Conservation (phyloP, 2,113 vertebrate species). For the rabbit (Oryctolagus cuniculus) region DNA sequence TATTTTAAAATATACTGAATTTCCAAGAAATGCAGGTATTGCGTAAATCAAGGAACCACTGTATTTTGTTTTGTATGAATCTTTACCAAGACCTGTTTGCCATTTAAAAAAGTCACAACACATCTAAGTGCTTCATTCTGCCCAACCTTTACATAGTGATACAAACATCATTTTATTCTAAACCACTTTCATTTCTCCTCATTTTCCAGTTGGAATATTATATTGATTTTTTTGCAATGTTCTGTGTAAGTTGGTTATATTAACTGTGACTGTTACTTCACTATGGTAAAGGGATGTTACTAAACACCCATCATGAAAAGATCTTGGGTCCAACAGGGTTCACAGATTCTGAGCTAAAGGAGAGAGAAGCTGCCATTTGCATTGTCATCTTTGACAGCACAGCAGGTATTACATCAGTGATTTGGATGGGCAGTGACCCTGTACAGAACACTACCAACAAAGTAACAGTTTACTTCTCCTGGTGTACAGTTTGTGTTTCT, state of each 20-base stretch:
- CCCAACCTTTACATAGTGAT: not conserved
- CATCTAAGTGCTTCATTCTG: constrained; percentile 25
- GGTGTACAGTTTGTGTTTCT: no score
- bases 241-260: not conserved
- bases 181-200: not conserved
- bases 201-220: not conserved
- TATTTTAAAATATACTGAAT: constrained; percentile 8
- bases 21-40: constrained; percentile 17
- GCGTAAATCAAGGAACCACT: not conserved
- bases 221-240: not conserved
- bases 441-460: not conserved
- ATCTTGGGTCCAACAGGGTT: not conserved
- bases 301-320: not conserved
- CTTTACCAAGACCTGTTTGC: not conserved
- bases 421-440: not conserved
- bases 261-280: constrained; percentile 3
- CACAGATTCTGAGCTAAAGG: not conserved
- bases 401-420: not conserved
- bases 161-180: constrained; percentile 10
- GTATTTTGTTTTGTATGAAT: not conserved
- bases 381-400: not conserved
- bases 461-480: not conserved
- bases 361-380: not conserved
- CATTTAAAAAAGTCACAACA: constrained; percentile 35
- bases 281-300: not conserved